These are phyloP conservation scores for Drosophila yakuba DNA, from an alignment of 1,140 invertebrate genomes.

Conservation along the genomic window DNA sequence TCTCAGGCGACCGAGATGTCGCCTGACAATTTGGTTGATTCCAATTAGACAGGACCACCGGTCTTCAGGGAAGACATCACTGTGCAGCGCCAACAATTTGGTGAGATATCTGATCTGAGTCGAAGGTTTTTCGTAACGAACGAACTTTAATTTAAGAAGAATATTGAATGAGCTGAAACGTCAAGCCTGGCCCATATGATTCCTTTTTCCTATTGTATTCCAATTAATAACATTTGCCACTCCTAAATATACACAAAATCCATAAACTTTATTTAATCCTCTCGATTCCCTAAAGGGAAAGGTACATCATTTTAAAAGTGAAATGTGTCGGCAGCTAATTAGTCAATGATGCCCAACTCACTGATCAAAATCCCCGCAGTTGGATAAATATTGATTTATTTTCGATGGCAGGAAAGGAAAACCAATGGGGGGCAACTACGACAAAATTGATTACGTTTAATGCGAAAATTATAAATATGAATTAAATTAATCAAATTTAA, in stretches of 20 bases:
- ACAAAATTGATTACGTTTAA: conserved; percentile 79
- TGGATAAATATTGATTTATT: conserved; percentile 35
- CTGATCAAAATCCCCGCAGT: conserved; percentile 15
- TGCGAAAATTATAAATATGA: conserved; percentile 82
- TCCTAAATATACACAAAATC: too few relatives aligned
- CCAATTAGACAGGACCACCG: conserved; percentile 3
- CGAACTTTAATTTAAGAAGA: not conserved
- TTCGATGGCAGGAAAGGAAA: conserved; percentile 55
- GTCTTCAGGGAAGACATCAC: conserved; percentile 24
- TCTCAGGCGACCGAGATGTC: not conserved
- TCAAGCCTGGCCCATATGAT: not conserved
- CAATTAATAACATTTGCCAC: not conserved
- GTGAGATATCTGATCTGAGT: conserved; percentile 3
- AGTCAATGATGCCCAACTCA: not conserved
- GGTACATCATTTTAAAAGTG: too few relatives aligned
- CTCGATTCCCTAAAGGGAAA: too few relatives aligned
- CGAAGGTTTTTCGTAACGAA: conserved; percentile 1
- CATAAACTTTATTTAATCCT: too few relatives aligned
- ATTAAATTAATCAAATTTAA: conserved; percentile 83
- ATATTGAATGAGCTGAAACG: not conserved
- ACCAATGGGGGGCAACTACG: conserved; percentile 47
- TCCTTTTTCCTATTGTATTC: not conserved
- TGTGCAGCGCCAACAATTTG: conserved; percentile 20
- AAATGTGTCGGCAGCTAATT: too few relatives aligned
- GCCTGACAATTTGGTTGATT: not conserved